A percentile compares a stretch with the other conserved stretches of the same genome.
Evolutionary conservation across 2,888 invertebrate species (phyloP).

Genomic region (Synergus itoensis): DNA sequence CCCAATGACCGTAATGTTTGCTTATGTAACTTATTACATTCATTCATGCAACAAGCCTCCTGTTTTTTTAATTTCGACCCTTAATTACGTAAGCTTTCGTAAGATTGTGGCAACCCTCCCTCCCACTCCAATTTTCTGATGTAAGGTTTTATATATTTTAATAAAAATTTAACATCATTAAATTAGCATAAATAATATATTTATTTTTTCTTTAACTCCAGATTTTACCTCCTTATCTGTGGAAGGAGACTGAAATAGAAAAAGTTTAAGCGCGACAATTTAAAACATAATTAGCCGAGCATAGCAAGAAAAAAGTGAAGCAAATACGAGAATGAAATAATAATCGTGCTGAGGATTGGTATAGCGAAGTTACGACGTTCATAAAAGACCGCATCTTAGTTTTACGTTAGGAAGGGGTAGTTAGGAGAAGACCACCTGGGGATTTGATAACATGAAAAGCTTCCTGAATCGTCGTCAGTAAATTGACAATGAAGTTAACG

Average conservation of each 20-base stretch:
- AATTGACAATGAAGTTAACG: conserved; percentile 22
- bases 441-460: conserved; percentile 29
- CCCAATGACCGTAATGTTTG: too few species aligned
- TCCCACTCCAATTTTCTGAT: too few species aligned
- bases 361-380: conserved; percentile 41
- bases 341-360: conserved; percentile 17
- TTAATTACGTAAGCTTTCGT: too few species aligned
- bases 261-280: neutral
- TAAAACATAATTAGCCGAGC: neutral
- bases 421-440: conserved; percentile 27
- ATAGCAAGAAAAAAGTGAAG: neutral
- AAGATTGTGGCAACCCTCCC: too few species aligned
- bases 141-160: too few species aligned
- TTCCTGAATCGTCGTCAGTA: conserved; percentile 14
- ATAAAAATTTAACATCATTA: neutral
- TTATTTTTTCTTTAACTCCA: too few species aligned
- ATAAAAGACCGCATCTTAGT: conserved; percentile 45
- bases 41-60: too few species aligned
- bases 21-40: too few species aligned
- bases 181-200: neutral
- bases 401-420: conserved; percentile 36
- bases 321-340: conserved; percentile 10
- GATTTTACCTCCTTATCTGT: neutral
- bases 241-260: neutral
- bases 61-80: too few species aligned